Evolutionary conservation across 2,888 invertebrate genomes (phyloP).

Genomic region (Sisyra terminalis): DNA sequence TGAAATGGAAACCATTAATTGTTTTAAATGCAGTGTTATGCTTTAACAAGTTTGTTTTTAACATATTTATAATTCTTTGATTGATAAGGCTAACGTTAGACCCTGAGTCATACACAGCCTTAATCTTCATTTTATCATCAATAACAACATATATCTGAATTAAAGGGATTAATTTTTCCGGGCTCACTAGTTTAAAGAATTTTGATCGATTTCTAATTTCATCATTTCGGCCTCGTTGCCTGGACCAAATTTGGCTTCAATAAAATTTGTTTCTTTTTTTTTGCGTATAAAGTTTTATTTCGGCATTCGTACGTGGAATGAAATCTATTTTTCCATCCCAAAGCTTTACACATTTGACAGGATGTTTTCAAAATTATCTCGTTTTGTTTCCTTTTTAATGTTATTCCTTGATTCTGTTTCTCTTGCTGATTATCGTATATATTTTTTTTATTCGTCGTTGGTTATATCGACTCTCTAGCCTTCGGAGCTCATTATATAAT

Average conservation of each 20-base stretch:
- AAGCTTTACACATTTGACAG: constrained; percentile 4
- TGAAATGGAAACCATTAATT: no score
- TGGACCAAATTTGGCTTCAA: not conserved
- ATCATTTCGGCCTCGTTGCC: no score
- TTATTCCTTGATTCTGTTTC: constrained; percentile 3
- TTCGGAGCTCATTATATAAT: constrained; percentile 8
- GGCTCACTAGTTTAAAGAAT: no score
- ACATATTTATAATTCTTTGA: no score
- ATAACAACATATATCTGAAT: no score
- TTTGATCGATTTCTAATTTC: no score
- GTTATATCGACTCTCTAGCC: constrained; percentile 2
- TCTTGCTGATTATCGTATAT: not conserved
- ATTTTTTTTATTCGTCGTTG: not conserved
- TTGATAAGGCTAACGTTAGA: no score
- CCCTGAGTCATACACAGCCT: no score
- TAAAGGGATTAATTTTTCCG: no score
- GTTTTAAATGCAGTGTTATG: no score
- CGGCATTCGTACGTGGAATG: constrained; percentile 6
- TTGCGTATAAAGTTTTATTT: constrained; percentile 3
- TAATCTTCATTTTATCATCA: no score
- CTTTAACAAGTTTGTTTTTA: no score
- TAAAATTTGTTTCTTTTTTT: constrained; percentile 6
- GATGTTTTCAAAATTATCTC: constrained; percentile 4
- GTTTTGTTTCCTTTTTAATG: not conserved
- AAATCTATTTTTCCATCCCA: constrained; percentile 6